These are phyloP conservation scores for Brachylomia viminalis DNA, from an alignment of 2,888 invertebrate species.

Conservation along the genomic window DNA sequence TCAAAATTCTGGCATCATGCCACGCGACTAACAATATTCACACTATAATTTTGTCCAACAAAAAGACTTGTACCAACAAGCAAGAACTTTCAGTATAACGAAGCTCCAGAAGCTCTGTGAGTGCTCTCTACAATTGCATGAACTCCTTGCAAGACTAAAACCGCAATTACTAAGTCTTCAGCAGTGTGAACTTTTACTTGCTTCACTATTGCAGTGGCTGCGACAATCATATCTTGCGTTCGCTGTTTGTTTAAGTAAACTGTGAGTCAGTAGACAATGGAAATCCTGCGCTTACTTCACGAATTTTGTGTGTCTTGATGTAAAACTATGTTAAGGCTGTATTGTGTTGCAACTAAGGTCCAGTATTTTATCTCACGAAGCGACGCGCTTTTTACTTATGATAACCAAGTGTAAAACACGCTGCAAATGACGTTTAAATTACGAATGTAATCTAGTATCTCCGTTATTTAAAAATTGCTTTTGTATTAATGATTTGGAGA, in stretches of 20 bases:
- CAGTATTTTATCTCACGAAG: background rate
- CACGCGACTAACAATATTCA: background rate
- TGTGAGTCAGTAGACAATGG: background rate
- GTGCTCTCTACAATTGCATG: background rate
- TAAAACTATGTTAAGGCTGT: background rate
- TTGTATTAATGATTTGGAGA: too few relatives aligned
- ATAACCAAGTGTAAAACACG: background rate
- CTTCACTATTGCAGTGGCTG: conserved; percentile 7
- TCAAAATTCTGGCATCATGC: background rate
- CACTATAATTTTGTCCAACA: background rate
- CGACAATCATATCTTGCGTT: conserved; percentile 2
- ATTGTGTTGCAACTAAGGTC: background rate
- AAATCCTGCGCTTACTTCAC: background rate
- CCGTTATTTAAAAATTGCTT: too few relatives aligned
- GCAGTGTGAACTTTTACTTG: conserved; percentile 8
- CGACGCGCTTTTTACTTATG: background rate
- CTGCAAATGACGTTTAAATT: background rate
- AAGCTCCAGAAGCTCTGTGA: background rate
- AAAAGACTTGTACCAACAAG: background rate
- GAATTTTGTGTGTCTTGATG: conserved; percentile 16
- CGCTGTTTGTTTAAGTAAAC: conserved; percentile 28
- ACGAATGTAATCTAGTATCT: too few relatives aligned
- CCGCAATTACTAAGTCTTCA: conserved; percentile 1
- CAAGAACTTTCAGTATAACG: background rate
- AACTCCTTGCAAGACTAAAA: conserved; percentile 7